Percentiles rank a stretch among this genome's conserved stretches.
These are phyloP conservation scores for Ephestia elutella DNA, from an alignment of 1,140 invertebrate genomes.

Conservation along the genomic window DNA sequence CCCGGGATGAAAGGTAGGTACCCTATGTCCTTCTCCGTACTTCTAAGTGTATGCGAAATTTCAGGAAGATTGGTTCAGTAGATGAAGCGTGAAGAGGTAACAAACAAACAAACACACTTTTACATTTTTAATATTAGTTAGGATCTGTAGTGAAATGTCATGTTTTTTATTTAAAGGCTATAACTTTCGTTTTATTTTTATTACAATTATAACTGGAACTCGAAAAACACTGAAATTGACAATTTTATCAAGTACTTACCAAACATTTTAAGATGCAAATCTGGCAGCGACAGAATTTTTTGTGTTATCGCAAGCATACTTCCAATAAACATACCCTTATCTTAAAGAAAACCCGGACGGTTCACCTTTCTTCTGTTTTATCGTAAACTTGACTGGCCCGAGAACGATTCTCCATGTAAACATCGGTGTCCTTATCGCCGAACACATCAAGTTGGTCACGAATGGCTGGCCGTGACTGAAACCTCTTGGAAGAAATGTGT, in stretches of 20 bases:
- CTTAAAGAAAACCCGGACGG: conserved; percentile 20
- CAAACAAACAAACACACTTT: too few species aligned
- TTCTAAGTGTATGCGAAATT: too few species aligned
- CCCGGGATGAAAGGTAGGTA: too few species aligned
- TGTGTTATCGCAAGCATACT: background rate
- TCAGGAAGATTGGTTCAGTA: too few species aligned
- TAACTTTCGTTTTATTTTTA: background rate
- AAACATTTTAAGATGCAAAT: background rate
- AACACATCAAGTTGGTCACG: conserved; percentile 58
- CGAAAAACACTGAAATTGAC: background rate
- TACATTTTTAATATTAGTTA: too few species aligned
- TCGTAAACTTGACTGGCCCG: conserved; percentile 22
- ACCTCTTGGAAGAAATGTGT: conserved; percentile 41
- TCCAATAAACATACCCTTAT: conserved; percentile 17
- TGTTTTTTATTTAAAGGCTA: conserved; percentile 1
- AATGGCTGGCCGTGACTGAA: conserved; percentile 50
- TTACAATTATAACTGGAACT: too few species aligned
- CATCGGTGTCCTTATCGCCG: conserved; percentile 56
- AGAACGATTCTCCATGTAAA: conserved; percentile 49
- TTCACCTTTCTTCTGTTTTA: conserved; percentile 31
- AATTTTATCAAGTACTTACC: background rate
- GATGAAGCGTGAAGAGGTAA: too few species aligned
- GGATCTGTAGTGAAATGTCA: too few species aligned
- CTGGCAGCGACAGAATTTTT: background rate
- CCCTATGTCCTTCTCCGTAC: too few species aligned